These are phyloP conservation scores for Metaphire vulgaris DNA, from an alignment of 1,140 invertebrate species.

Conservation along the genomic window DNA sequence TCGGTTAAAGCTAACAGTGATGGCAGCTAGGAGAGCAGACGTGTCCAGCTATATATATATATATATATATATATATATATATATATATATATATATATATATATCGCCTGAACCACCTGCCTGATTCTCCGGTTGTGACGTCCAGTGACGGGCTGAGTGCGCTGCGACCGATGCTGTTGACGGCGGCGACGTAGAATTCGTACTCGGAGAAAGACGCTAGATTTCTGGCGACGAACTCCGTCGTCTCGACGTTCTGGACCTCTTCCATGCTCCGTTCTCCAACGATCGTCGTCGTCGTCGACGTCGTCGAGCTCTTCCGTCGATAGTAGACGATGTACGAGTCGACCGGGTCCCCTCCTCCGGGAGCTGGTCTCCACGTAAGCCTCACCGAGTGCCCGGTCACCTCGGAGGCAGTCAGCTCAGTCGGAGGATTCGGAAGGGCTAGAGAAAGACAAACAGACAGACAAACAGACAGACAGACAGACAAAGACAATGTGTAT, in stretches of 20 bases:
- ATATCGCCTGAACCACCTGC: slow-evolving; percentile 58
- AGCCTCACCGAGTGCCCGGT: slow-evolving; percentile 83
- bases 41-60: too few relatives aligned
- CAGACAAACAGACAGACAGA: too few relatives aligned
- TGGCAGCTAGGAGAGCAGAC: too few relatives aligned
- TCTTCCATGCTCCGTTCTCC: slow-evolving; percentile 52
- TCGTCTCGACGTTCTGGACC: slow-evolving; percentile 82
- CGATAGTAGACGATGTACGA: slow-evolving; percentile 95
- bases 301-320: slow-evolving; percentile 67
- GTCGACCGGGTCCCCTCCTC: slow-evolving; percentile 68
- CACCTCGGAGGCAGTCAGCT: slow-evolving; percentile 80
- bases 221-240: slow-evolving; percentile 80
- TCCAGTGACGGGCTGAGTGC: slow-evolving; percentile 73
- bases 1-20: too few relatives aligned
- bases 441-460: slow-evolving; percentile 60
- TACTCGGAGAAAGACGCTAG: slow-evolving; percentile 88
- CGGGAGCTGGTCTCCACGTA: slow-evolving; percentile 75
- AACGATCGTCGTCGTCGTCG: too few relatives aligned
- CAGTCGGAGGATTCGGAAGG: slow-evolving; percentile 76
- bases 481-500: too few relatives aligned
- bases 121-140: slow-evolving; percentile 91
- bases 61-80: too few relatives aligned
- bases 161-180: slow-evolving; percentile 85
- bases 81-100: neutral
- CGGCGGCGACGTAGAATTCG: slow-evolving; percentile 89